Evolutionary conservation across 2,888 invertebrate species (phyloP), one percentile per base, ranked within the genome.

Genomic region (Melinopterus prodromus): DNA sequence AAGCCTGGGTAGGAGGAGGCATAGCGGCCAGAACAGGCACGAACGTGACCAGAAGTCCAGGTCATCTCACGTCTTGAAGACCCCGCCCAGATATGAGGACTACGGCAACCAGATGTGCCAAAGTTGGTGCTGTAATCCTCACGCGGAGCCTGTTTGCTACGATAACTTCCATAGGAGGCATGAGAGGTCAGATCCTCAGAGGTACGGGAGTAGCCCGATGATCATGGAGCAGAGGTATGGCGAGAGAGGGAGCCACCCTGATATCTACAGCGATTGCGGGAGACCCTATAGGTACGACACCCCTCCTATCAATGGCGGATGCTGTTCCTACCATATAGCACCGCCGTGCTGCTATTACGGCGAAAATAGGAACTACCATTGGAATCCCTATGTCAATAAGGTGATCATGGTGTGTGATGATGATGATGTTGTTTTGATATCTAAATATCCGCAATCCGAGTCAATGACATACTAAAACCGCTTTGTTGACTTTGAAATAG

Each of bases 21-120:
- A 85, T 74, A 86, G 89, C 70, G 87, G 90, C 71, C 88, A 90
- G 53, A 91, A 91, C 83, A 90, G 93, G 70, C 91, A 90, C 81
- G 93, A 93, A 83, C 90, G 94, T 70, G 94, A 94, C 86, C 92
- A 92, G 78, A 93, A 93, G 87, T 91, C 92, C 78, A 90, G 92
- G 83, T 93, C 93, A 6, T 91, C 93, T 37, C 88, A 92, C 86
- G 90, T 92, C 7, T 83, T 86, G 35, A 88, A 89, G 81, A 82
- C 82, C 16, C 88, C 89, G 6, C 87, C 88, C 5, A 84, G 87
- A 76, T 83, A 88, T 35, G 89, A 89, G 12, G 89, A 89, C 78
- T 88, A 86, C 80, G 72, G 80, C 12, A 76, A 77, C 70, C 76
- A 80, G 74, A 81, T 70, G 35, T 89, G 88, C 80, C 88, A 88